These are phyloP conservation scores for Nanorana parkeri DNA, from an alignment of 2,113 vertebrate genomes.

Conservation along the genomic window DNA sequence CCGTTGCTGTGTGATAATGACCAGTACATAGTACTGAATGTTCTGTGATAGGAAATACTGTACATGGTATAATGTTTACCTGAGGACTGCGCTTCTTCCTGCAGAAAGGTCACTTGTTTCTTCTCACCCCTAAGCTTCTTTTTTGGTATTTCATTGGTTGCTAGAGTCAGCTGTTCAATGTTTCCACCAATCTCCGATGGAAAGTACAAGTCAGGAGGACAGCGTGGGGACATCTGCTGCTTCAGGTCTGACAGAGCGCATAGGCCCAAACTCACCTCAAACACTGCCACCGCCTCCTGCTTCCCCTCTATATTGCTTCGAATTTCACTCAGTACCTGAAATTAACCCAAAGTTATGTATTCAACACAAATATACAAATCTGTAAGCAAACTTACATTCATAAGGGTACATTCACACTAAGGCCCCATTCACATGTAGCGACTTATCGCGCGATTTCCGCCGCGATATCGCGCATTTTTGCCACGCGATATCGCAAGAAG, in stretches of 20 bases:
- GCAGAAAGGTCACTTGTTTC: neutral
- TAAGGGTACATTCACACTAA: too few relatives aligned
- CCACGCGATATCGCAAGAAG: too few relatives aligned
- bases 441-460: too few relatives aligned
- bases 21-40: too few relatives aligned
- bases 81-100: neutral
- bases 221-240: neutral
- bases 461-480: too few relatives aligned
- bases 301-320: conserved; percentile 41
- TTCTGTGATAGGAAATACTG: neutral
- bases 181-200: neutral
- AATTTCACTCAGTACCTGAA: conserved; percentile 59
- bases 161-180: neutral
- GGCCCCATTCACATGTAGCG: too few relatives aligned
- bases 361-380: too few relatives aligned
- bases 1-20: too few relatives aligned
- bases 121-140: neutral
- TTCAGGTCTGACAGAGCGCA: conserved; percentile 5
- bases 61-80: conserved; percentile 56
- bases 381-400: too few relatives aligned
- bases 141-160: neutral
- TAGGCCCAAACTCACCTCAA: conserved; percentile 67
- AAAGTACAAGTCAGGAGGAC: neutral
- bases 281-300: conserved; percentile 60
- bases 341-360: neutral